phyloP scores from a whole-genome alignment of 2,113 vertebrate genomes.

The Tor tambroides region DNA sequence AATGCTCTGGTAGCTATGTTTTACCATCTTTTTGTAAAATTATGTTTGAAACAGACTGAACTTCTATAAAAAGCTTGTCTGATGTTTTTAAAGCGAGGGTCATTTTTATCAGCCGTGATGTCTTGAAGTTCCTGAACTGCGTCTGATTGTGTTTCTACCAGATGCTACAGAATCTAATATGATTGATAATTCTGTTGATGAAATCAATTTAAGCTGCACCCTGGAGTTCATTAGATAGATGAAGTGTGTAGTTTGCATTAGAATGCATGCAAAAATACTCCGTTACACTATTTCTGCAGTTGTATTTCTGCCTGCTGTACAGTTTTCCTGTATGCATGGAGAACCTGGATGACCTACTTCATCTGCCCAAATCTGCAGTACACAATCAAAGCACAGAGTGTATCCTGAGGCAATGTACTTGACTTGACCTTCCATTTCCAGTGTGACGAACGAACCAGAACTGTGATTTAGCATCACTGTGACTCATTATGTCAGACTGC shows the following conservation, averaged over 20 bases:
- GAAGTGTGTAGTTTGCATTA: neutral
- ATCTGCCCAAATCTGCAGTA: conserved; percentile 3
- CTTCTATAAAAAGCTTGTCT: neutral
- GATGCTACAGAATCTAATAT: conserved; percentile 45
- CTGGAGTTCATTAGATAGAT: conserved; percentile 56
- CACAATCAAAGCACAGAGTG: neutral
- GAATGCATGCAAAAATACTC: neutral
- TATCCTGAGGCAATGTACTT: neutral
- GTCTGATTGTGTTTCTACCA: conserved; percentile 42
- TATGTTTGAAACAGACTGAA: neutral
- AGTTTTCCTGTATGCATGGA: neutral
- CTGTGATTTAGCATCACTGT: neutral
- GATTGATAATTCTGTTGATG: conserved; percentile 54
- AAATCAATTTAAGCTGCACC: conserved; percentile 56
- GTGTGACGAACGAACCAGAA: conserved; percentile 12
- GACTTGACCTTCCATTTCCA: conserved; percentile 28
- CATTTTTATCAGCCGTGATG: conserved; percentile 14
- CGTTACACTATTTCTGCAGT: neutral
- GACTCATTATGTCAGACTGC: neutral
- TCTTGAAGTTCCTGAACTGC: conserved; percentile 28
- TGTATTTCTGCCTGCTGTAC: neutral
- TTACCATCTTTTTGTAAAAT: neutral
- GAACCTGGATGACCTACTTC: neutral
- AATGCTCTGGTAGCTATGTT: neutral
- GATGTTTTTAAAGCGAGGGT: neutral